A percentile compares a stretch with the other conserved stretches of the same genome.
These are phyloP conservation scores for Drosophila imparisetae DNA, from an alignment of 2,888 invertebrate species.

Conservation along the genomic window DNA sequence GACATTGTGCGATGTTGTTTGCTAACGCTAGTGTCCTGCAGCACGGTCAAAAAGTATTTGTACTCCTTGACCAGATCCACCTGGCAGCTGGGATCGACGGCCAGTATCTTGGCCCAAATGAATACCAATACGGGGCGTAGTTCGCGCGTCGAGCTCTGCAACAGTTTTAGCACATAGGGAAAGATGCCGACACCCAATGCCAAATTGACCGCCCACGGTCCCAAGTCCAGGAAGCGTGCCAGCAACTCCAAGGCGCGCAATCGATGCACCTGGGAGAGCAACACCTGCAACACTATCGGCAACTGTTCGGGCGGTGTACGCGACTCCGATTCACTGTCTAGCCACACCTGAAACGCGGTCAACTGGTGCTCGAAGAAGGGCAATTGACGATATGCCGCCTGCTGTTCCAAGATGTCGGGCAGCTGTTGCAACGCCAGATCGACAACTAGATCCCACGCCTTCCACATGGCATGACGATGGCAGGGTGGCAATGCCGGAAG, in stretches of 20 bases:
- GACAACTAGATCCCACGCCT: slow-evolving; percentile 98
- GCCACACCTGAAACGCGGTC: slow-evolving; percentile 94
- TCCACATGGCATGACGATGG: slow-evolving; percentile 96
- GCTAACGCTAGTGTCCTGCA: slow-evolving; percentile 94
- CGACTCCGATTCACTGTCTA: slow-evolving; percentile 87
- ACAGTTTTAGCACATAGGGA: slow-evolving; percentile 98
- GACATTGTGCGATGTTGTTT: slow-evolving; percentile 95
- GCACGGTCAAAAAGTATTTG: slow-evolving; percentile 96
- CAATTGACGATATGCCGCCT: slow-evolving; percentile 89
- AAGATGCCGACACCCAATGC: slow-evolving; percentile 99
- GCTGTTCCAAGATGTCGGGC: slow-evolving; percentile 89
- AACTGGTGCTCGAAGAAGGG: slow-evolving; percentile 99
- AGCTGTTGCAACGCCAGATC: slow-evolving; percentile 97
- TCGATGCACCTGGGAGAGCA: slow-evolving; percentile 91
- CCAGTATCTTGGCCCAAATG: slow-evolving; percentile 99
- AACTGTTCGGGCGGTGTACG: slow-evolving; percentile 97
- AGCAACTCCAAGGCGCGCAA: slow-evolving; percentile 97
- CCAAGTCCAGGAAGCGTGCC: slow-evolving; percentile 96
- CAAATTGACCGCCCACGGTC: slow-evolving; percentile 97
- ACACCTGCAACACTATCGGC: slow-evolving; percentile 97
- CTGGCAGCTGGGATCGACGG: slow-evolving; percentile 98
- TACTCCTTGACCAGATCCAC: slow-evolving; percentile 97
- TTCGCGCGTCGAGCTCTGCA: slow-evolving; percentile 97
- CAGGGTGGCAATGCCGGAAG: slow-evolving; percentile 96
- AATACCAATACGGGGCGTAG: slow-evolving; percentile 96